phyloP scores from a whole-genome alignment of 2,888 invertebrate genomes.

The Gisinianus flammeolus region DNA sequence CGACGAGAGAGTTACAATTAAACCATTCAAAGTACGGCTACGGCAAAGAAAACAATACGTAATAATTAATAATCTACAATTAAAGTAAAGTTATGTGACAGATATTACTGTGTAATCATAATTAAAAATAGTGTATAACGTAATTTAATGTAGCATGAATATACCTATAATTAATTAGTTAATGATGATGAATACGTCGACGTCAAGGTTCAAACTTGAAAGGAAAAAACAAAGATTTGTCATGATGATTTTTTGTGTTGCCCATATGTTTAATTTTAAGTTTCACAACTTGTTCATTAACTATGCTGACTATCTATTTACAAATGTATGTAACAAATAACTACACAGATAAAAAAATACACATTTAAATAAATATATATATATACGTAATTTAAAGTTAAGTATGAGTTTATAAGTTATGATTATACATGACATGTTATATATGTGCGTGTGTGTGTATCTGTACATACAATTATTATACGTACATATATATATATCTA shows the following conservation, averaged over 20 bases:
- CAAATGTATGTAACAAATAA: not conserved
- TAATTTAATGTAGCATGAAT: no score
- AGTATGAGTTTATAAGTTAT: slow-evolving; percentile 7
- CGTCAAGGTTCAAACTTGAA: no score
- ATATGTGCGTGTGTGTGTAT: not conserved
- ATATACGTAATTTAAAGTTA: not conserved
- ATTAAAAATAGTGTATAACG: not conserved
- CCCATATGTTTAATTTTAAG: no score
- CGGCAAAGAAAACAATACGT: slow-evolving; percentile 7
- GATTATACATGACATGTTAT: not conserved
- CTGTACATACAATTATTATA: not conserved
- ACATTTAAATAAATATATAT: not conserved
- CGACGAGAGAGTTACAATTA: no score
- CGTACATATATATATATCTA: not conserved
- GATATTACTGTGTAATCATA: not conserved
- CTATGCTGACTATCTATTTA: no score
- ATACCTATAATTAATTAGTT: no score
- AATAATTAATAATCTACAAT: not conserved
- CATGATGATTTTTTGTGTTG: no score
- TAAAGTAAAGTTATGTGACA: not conserved
- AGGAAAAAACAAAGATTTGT: no score
- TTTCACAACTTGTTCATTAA: no score
- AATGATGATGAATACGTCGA: no score
- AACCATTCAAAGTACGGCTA: no score
- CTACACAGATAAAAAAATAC: not conserved